A percentile compares a stretch with the other conserved stretches of the same genome.
Conservation (phyloP, 2,888 invertebrate species). For the Troides oblongomaculatus region DNA sequence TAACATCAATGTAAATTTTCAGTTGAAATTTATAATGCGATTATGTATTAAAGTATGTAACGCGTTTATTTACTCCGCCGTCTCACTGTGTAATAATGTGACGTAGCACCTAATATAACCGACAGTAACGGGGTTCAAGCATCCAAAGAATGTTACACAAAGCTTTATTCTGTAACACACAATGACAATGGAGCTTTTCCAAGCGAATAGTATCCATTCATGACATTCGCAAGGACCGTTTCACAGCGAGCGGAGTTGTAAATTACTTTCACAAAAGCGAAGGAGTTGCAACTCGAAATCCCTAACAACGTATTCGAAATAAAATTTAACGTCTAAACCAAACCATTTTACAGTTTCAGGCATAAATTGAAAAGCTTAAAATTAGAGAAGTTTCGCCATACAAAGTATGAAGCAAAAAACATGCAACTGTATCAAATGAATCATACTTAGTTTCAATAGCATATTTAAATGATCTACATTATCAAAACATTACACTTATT, state of each 20-base stretch:
- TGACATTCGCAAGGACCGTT: constrained; percentile 30
- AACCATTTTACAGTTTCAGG: background rate
- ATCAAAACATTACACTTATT: too few species aligned
- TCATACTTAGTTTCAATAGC: too few species aligned
- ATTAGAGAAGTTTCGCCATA: too few species aligned
- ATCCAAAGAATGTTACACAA: constrained; percentile 29
- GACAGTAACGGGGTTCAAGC: constrained; percentile 25
- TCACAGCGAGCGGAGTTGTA: constrained; percentile 25
- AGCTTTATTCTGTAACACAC: constrained; percentile 30
- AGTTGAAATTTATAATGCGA: background rate
- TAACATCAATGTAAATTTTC: background rate
- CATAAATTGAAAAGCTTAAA: background rate
- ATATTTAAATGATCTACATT: too few species aligned
- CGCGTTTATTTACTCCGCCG: constrained; percentile 12
- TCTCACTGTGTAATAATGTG: constrained; percentile 28
- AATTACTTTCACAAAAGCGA: constrained; percentile 29
- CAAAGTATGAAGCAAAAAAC: too few species aligned
- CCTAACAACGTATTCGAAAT: constrained; percentile 13
- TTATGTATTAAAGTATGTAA: constrained; percentile 6
- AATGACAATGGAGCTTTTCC: constrained; percentile 31
- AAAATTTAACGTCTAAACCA: constrained; percentile 8
- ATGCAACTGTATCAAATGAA: too few species aligned
- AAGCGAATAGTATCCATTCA: constrained; percentile 31
- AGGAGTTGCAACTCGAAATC: constrained; percentile 16
- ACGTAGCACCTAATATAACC: constrained; percentile 28